phyloP scores from a whole-genome alignment of 2,888 invertebrate genomes.

The Volucella zonaria region DNA sequence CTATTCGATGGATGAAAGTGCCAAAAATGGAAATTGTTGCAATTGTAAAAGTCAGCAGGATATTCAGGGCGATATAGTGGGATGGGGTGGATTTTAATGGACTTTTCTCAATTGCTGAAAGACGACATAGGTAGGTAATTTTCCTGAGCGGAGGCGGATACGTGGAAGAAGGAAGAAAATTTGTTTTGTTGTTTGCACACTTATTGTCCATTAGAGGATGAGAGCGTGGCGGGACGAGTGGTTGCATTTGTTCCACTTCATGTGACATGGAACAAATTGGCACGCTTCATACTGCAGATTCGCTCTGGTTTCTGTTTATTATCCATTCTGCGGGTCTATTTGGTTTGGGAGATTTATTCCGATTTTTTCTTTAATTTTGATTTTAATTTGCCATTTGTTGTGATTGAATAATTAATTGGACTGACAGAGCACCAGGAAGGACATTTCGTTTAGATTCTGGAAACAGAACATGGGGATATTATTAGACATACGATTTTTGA shows the following conservation, averaged over 20 bases:
- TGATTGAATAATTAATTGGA: no score
- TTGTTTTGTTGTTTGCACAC: conserved; percentile 55
- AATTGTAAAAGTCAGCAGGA: conserved; percentile 51
- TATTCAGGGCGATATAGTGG: conserved; percentile 6
- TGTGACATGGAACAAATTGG: conserved; percentile 62
- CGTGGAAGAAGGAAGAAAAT: conserved; percentile 5
- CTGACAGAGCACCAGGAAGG: no score
- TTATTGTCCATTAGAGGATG: conserved; percentile 52
- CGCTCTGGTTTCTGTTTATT: no score
- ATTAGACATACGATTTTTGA: no score
- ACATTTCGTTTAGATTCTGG: no score
- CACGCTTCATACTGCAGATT: conserved; percentile 1
- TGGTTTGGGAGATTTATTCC: no score
- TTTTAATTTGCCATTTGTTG: no score
- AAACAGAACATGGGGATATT: no score
- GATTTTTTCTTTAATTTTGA: no score
- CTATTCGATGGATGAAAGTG: conserved; percentile 54
- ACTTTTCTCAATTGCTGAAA: conserved; percentile 38
- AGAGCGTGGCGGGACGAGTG: conserved; percentile 23
- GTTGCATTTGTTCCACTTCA: conserved; percentile 34
- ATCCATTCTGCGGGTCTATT: no score
- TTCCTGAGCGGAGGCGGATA: conserved; percentile 50
- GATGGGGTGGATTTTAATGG: conserved; percentile 53
- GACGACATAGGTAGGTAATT: conserved; percentile 44
- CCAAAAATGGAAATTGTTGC: conserved; percentile 70